A percentile compares a stretch with the other conserved stretches of the same genome.
Evolutionary conservation across 1,140 invertebrate species (phyloP).

Genomic region (Pachyrhynchus sulphureomaculatus): DNA sequence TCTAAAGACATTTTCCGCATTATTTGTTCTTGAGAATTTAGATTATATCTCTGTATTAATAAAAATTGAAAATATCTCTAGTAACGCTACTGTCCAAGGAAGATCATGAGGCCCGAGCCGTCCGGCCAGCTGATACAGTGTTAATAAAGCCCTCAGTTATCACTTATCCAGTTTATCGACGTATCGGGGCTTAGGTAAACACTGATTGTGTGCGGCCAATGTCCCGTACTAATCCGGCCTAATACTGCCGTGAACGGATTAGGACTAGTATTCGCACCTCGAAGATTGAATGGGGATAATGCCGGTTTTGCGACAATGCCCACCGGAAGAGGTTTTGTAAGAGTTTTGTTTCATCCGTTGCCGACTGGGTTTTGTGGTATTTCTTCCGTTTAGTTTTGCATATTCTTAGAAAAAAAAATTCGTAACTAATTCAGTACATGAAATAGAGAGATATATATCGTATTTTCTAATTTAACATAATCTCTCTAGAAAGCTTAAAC

Average conservation of each 20-base stretch:
- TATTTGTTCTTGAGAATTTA: no score
- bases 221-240: conserved; percentile 39
- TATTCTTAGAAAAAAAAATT: no score
- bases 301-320: conserved; percentile 16
- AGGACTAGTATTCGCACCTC: conserved; percentile 37
- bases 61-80: no score
- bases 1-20: no score
- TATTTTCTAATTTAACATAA: no score
- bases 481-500: no score
- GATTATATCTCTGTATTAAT: no score
- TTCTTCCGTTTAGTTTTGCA: conserved; percentile 4
- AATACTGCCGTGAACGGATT: conserved; percentile 34
- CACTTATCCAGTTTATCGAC: conserved; percentile 36
- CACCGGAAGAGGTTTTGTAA: conserved; percentile 33
- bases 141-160: conserved; percentile 30
- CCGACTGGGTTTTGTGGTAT: background rate
- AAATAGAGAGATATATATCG: no score
- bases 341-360: background rate
- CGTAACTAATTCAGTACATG: no score
- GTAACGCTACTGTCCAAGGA: background rate
- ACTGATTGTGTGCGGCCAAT: conserved; percentile 40
- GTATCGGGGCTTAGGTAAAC: conserved; percentile 44
- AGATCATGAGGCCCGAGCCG: background rate
- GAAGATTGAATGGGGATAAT: conserved; percentile 24
- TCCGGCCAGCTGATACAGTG: conserved; percentile 20